Evolutionary conservation across 2,113 vertebrate species (phyloP), one percentile per base, ranked within the genome.

Genomic region (Lophotis ruficrista): DNA sequence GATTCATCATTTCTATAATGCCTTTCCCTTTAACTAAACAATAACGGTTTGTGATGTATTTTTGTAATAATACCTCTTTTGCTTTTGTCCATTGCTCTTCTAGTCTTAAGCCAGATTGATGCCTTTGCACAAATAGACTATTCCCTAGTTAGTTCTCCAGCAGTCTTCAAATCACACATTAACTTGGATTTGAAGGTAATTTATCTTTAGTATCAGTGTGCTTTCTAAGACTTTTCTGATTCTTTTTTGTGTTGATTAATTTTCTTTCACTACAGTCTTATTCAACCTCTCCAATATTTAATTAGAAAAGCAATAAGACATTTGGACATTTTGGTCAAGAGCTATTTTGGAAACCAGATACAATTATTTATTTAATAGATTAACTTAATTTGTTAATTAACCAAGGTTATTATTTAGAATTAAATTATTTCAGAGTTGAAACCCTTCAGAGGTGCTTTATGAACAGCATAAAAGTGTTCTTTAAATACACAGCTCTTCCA

Each of bases 161-260:
- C 93, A 95, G 79, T 98, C 78, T 96, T 96, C 64, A 95, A 95
- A 93, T 93, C 97, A 82, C 94, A 94, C 73, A 86, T 98, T 58
- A 96, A 97, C 85, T 94, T 98, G 93, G 92, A 98, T 88, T 96
- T 98, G 87, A 98, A 98, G 97, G 96, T 98, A 97, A 97, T 83
- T 88, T 92, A n/a, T 75, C 45, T 82, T 94, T 80, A 89, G 87
- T 89, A 33, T 50, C n/a, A 66, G 33, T 89, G 79, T 88, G 14
- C 51, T 87, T 86, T 94, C 61, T 73, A 66, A 87, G 50, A 57
- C n/a, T 73, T 58, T 94, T 21, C 68, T 77, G 22, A 20, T 83
- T 62, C 19, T 82, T 27, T 84, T 92, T 66, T 79, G 18, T 72
- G 22, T 51, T 86, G 38, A 30, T 88, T 50, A 3, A 12, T 81